Base-by-base conservation (phyloP, 1,140 invertebrate species). In the Drosophila equinoxialis region DNA sequence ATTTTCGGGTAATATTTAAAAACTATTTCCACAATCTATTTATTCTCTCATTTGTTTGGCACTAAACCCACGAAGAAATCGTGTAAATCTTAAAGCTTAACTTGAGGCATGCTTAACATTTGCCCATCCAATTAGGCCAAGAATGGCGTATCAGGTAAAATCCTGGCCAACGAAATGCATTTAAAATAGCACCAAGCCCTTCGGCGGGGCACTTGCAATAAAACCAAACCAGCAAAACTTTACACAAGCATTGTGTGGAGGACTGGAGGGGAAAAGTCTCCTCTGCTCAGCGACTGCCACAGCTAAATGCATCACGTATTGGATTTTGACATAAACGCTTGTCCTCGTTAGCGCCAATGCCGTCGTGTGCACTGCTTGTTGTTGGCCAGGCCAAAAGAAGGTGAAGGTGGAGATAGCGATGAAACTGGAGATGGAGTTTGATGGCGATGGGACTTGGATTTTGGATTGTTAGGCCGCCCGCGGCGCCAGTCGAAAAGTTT, bases 271-370 rank as follows among this genome's bases (percentile, higher is more conserved):
- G 48, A 20, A 71, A 39, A 63, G 63, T 59, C 51, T 62, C 23
- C 35, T 35, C 35, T 8, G 35, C 6, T 10, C 20, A 23, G 20
- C 20, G 20, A 23, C 20, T 35, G 51, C 57, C 51, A 57, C 84
- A 37, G 71, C 84, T 89, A 89, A 89, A 89, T 89, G 84, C 84
- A 89, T 89, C 84, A 89, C 84, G 84, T 89, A 89, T 89, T 80
- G 84, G 84, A 80, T 89, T 89, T 89, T 89, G 84, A 89, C 84
- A 89, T 89, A 89, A 89, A 89, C 84, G 84, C 84, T 89, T 89
- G 84, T 89, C 84, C 84, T 89, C 84, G 84, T 89, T 89, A 89
- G 84, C 84, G 84, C 84, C 83, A 51, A 11, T n/a, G 79, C 77
- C 77, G 77, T 89, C 84, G 81, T 89, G 84, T 84, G 80, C 59